These are phyloP conservation scores for Hyposmocoma kahamanoa DNA, from an alignment of 1,140 invertebrate genomes.

Conservation along the genomic window DNA sequence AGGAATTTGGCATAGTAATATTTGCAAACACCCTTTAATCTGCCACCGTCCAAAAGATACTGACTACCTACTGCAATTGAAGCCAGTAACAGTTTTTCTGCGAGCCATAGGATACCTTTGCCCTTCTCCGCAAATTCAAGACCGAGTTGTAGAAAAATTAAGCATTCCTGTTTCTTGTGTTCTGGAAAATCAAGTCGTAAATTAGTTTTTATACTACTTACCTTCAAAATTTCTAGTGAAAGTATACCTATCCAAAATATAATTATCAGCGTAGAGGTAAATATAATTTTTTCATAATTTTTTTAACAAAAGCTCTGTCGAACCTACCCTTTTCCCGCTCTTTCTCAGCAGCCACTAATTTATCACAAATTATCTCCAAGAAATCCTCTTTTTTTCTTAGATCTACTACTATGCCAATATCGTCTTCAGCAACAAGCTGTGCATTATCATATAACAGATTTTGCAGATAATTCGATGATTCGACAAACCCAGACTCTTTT, in stretches of 20 bases:
- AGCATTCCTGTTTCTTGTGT: conserved; percentile 52
- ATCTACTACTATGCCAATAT: conserved; percentile 60
- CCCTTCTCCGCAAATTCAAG: conserved; percentile 63
- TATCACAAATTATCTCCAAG: conserved; percentile 57
- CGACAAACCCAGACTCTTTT: conserved; percentile 60
- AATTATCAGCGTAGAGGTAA: background rate
- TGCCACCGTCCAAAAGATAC: conserved; percentile 56
- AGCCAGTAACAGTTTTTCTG: conserved; percentile 72
- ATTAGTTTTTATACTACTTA: background rate
- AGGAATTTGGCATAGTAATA: conserved; percentile 75
- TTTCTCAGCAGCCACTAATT: conserved; percentile 61
- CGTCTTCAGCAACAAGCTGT: conserved; percentile 55
- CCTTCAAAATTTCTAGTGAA: background rate
- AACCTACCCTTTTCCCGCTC: conserved; percentile 41
- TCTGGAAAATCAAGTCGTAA: conserved; percentile 40
- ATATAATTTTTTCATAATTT: too few species aligned
- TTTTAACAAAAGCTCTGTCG: too few species aligned
- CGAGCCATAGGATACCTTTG: conserved; percentile 75
- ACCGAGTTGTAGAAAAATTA: conserved; percentile 59
- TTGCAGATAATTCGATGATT: conserved; percentile 65
- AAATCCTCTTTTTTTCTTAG: conserved; percentile 59
- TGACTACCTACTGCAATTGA: conserved; percentile 55
- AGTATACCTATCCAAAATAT: background rate
- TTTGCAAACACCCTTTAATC: conserved; percentile 63
- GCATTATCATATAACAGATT: conserved; percentile 73